Conservation (phyloP, 2,797 vertebrate genomes). For the Neosilurus hyrtlii region DNA sequence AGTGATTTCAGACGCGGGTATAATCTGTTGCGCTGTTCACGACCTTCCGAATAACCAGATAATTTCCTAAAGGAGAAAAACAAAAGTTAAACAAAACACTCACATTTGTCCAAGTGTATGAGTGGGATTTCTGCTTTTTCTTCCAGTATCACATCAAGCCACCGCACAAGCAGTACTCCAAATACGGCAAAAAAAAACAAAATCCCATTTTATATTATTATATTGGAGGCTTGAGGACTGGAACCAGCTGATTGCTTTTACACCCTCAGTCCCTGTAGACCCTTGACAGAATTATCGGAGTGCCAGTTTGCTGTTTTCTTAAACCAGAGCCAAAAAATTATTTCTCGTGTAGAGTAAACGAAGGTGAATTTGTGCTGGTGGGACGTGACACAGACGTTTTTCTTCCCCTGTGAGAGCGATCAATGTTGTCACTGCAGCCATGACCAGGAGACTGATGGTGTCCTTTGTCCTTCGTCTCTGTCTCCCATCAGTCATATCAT, state of each 20-base stretch:
- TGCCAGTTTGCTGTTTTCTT: not conserved
- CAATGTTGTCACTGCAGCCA: conserved; percentile 35
- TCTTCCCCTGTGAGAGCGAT: conserved; percentile 14
- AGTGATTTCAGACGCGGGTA: no score
- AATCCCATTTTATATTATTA: not conserved
- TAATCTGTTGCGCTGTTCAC: not conserved
- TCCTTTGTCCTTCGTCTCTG: conserved; percentile 36
- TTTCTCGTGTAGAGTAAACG: not conserved
- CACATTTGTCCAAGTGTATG: not conserved
- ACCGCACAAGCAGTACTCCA: not conserved
- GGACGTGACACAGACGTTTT: not conserved
- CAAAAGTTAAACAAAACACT: not conserved
- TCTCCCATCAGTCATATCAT: conserved; percentile 35
- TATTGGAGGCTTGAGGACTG: not conserved
- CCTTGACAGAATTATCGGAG: not conserved
- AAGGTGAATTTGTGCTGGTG: not conserved
- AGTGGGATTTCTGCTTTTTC: not conserved
- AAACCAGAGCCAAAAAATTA: not conserved
- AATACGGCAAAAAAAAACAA: not conserved
- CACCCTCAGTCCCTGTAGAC: not conserved
- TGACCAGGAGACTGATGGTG: conserved; percentile 28
- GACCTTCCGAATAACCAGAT: not conserved
- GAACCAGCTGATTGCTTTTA: not conserved
- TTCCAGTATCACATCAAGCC: not conserved
- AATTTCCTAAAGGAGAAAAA: not conserved